Conservation (phyloP, 1,140 invertebrate genomes). For the Melanaphis sacchari region DNA sequence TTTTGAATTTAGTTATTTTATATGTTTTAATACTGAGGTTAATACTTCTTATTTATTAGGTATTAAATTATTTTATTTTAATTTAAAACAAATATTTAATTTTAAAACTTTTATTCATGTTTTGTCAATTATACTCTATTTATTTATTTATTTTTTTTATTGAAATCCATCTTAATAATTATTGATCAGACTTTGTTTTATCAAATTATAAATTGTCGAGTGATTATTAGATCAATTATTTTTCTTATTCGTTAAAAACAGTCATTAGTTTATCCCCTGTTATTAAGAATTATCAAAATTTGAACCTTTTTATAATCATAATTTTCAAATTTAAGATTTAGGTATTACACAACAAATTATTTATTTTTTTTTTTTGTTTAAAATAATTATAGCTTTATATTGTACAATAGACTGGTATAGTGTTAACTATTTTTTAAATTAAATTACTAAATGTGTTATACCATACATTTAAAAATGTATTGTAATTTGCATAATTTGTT, state of each 20-base stretch:
- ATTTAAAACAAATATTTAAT: not conserved
- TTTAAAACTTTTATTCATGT: not conserved
- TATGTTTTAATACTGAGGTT: not conserved
- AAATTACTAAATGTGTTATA: not conserved
- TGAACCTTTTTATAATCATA: not conserved
- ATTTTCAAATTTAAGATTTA: not conserved
- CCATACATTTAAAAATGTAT: not conserved
- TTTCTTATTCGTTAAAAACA: not conserved
- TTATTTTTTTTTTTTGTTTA: not conserved
- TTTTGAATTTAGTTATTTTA: not conserved
- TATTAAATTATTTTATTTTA: not conserved
- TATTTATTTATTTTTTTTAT: conserved; percentile 5
- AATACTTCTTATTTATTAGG: not conserved
- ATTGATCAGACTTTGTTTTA: conserved; percentile 10
- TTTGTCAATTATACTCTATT: not conserved
- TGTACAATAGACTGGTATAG: not conserved
- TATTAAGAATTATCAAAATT: not conserved
- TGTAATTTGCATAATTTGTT: not conserved
- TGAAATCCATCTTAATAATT: not conserved
- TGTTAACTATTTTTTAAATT: not conserved
- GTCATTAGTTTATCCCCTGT: not conserved
- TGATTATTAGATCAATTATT: not conserved
- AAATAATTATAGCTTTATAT: not conserved
- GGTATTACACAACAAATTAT: not conserved
- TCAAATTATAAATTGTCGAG: not conserved